A percentile compares a stretch with the other conserved stretches of the same genome.
These are phyloP conservation scores for Apodemia zela DNA, from an alignment of 2,888 invertebrate genomes.

Conservation along the genomic window DNA sequence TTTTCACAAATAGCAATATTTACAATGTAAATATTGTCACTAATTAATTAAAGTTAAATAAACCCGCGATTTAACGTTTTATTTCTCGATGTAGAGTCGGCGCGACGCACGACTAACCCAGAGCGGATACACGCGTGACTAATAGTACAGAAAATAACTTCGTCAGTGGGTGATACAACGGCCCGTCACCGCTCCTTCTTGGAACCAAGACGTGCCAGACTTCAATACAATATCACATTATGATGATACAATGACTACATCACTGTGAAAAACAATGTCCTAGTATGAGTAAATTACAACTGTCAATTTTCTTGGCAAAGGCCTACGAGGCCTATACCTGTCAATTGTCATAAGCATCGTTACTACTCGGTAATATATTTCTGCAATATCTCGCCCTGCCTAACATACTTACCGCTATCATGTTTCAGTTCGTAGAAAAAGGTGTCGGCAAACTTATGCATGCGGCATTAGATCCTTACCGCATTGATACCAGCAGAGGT, in stretches of 20 bases:
- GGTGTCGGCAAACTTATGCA: background rate
- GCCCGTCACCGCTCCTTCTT: conserved; percentile 68
- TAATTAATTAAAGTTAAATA: background rate
- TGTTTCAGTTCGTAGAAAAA: too few species aligned
- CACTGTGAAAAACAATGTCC: conserved; percentile 1
- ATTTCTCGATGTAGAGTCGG: conserved; percentile 33
- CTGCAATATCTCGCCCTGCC: too few species aligned
- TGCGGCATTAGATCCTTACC: background rate
- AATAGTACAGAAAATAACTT: conserved; percentile 78
- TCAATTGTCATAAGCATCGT: too few species aligned
- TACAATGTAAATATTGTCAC: background rate
- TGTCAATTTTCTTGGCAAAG: background rate
- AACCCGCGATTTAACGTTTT: conserved; percentile 18
- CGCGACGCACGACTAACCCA: conserved; percentile 49
- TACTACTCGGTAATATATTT: too few species aligned
- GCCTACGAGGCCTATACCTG: too few species aligned
- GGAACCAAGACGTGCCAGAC: conserved; percentile 54
- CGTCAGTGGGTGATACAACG: conserved; percentile 73
- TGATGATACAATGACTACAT: conserved; percentile 30
- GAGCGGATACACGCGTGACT: conserved; percentile 78
- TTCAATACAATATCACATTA: conserved; percentile 35
- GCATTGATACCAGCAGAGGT: too few species aligned
- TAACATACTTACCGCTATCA: too few species aligned
- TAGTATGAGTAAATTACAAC: background rate
- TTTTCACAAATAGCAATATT: background rate